Evolutionary conservation across 2,797 vertebrate species (phyloP).

Genomic region (Fundulus diaphanus): DNA sequence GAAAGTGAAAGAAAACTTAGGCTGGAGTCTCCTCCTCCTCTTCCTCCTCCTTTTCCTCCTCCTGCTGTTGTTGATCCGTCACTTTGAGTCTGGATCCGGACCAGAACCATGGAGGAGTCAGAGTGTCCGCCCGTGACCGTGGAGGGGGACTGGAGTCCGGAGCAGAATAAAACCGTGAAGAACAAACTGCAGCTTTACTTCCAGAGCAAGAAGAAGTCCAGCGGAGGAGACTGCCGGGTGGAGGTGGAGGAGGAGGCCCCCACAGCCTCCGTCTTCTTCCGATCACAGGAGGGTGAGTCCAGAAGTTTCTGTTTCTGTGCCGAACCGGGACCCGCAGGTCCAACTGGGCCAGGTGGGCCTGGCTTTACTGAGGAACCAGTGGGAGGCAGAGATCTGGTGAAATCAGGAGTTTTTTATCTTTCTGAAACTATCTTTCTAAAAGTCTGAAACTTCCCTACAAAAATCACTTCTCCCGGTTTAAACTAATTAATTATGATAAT

Average conservation of each 20-base stretch:
- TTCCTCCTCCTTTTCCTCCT: not conserved
- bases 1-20: slow-evolving; percentile 49
- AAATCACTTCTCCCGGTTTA: not conserved
- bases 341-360: too few relatives aligned
- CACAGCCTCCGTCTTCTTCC: slow-evolving; percentile 64
- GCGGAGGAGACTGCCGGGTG: slow-evolving; percentile 76
- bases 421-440: not conserved
- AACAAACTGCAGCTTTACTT: slow-evolving; percentile 79
- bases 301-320: not conserved
- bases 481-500: not conserved
- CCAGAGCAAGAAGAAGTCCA: slow-evolving; percentile 73
- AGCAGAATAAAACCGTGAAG: slow-evolving; percentile 24
- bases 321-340: too few relatives aligned
- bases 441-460: not conserved
- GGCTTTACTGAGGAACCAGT: too few relatives aligned
- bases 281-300: slow-evolving; percentile 61
- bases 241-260: slow-evolving; percentile 31
- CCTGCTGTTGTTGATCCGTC: not conserved
- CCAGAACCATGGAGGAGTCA: slow-evolving; percentile 1
- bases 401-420: not conserved
- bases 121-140: slow-evolving; percentile 48
- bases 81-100: not conserved
- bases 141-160: slow-evolving; percentile 62
- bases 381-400: not conserved
- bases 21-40: too few relatives aligned